Evolutionary conservation across 2,888 invertebrate species (phyloP).

Genomic region (Nephrotoma guestfalica): DNA sequence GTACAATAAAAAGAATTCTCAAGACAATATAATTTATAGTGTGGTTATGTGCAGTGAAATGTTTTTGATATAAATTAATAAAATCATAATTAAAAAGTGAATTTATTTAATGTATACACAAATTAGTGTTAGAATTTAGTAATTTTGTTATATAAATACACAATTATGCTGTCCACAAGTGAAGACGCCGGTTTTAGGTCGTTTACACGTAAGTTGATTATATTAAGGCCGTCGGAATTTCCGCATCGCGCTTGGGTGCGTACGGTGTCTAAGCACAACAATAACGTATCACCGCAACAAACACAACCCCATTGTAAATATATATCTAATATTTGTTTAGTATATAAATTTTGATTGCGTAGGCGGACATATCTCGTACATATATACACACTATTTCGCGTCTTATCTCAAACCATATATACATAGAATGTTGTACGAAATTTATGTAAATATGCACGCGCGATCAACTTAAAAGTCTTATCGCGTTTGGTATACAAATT

Average conservation of each 20-base stretch:
- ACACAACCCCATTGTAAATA: background rate
- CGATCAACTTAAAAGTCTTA: background rate
- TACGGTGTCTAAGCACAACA: background rate
- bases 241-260: background rate
- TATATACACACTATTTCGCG: background rate
- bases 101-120: background rate
- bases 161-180: constrained; percentile 30
- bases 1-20: background rate
- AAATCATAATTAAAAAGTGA: background rate
- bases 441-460: background rate
- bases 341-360: background rate
- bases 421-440: background rate
- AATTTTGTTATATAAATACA: background rate
- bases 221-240: background rate
- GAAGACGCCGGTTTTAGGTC: constrained; percentile 35
- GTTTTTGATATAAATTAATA: background rate
- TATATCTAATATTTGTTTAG: background rate
- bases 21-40: background rate
- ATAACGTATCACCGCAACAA: background rate
- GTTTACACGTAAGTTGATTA: constrained; percentile 30
- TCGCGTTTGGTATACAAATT: background rate
- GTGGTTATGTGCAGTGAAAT: background rate
- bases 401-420: background rate
- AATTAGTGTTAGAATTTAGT: background rate
- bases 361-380: background rate